Percentiles rank a stretch among this genome's conserved stretches.
Evolutionary conservation across 2,113 vertebrate genomes (phyloP).

Genomic region (Lampris incognitus): DNA sequence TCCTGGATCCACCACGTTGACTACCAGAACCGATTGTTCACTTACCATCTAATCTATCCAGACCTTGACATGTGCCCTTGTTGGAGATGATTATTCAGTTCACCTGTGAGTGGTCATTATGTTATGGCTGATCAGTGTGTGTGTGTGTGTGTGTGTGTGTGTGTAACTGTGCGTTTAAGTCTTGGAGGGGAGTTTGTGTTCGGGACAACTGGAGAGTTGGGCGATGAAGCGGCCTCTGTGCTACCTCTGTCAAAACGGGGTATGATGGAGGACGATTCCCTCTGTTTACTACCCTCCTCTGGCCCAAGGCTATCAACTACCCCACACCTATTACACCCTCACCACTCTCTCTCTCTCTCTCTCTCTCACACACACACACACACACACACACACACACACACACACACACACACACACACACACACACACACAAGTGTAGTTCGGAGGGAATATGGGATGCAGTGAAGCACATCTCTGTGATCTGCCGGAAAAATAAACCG

Average conservation of each 20-base stretch:
- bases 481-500: not conserved
- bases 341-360: not conserved
- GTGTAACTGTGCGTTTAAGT: not conserved
- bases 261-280: constrained; percentile 7
- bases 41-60: too few relatives aligned
- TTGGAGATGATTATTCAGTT: too few relatives aligned
- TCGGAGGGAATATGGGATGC: not conserved
- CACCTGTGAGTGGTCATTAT: too few relatives aligned
- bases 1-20: too few relatives aligned
- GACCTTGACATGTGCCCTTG: too few relatives aligned
- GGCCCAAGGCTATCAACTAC: constrained; percentile 37
- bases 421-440: not conserved
- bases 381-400: not conserved
- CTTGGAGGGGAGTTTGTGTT: constrained; percentile 17
- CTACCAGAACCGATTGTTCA: too few relatives aligned
- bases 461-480: constrained; percentile 2
- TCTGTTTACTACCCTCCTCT: constrained; percentile 47
- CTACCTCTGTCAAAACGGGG: constrained; percentile 31
- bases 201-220: constrained; percentile 32
- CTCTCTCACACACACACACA: not conserved
- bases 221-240: constrained; percentile 26
- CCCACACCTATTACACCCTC: constrained; percentile 35
- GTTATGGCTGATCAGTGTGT: too few relatives aligned
- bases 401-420: not conserved
- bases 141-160: not conserved